These are phyloP conservation scores for Drepanosiphum platanoidis DNA, from an alignment of 2,888 invertebrate species.

Conservation along the genomic window DNA sequence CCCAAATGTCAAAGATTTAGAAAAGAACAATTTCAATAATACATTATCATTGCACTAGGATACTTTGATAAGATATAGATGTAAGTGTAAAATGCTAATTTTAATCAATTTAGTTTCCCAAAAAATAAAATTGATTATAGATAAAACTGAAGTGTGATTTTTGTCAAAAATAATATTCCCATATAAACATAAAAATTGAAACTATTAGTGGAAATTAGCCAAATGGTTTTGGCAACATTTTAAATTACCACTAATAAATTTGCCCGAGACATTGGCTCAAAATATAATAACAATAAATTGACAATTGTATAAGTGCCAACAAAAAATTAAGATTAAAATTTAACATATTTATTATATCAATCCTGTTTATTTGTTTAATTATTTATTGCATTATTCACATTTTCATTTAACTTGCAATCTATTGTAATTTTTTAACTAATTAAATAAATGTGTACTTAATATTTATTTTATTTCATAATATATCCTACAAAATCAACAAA, in stretches of 20 bases:
- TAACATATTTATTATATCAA: constrained; percentile 4
- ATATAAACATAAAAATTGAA: constrained; percentile 20
- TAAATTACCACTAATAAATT: constrained; percentile 30
- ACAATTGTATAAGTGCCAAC: constrained; percentile 26
- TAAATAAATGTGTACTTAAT: not conserved
- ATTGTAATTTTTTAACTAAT: too few relatives aligned
- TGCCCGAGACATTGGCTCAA: constrained; percentile 7
- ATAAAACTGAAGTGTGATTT: not conserved
- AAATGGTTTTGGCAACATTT: constrained; percentile 43
- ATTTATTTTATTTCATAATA: not conserved
- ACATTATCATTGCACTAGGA: not conserved
- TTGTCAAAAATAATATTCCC: not conserved
- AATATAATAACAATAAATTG: constrained; percentile 42
- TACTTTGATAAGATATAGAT: too few relatives aligned
- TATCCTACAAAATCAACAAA: not conserved
- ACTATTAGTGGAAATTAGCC: constrained; percentile 24
- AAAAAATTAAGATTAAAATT: constrained; percentile 30
- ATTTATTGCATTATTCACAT: not conserved
- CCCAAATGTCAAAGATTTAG: too few relatives aligned
- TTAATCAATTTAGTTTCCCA: not conserved
- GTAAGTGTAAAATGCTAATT: too few relatives aligned
- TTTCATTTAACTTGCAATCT: not conserved
- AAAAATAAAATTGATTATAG: not conserved
- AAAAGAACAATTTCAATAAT: not conserved
- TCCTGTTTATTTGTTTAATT: not conserved